A percentile compares a stretch with the other conserved stretches of the same genome.
Conservation (phyloP, 2,888 invertebrate genomes). For the Hedychridium roseum region DNA sequence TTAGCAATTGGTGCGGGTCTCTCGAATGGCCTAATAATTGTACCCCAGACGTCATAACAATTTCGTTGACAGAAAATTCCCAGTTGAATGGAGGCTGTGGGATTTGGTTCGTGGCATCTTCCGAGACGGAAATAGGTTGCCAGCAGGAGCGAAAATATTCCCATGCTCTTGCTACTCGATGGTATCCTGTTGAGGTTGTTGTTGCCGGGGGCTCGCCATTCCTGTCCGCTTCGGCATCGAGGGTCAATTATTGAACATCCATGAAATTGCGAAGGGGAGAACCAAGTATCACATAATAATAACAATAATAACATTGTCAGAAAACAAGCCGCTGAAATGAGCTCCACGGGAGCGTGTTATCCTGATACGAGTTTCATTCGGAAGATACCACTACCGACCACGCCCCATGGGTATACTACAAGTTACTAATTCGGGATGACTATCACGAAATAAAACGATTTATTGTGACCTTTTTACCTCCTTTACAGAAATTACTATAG, state of each 20-base stretch:
- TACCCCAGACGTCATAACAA: too few relatives aligned
- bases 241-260: slow-evolving; percentile 40
- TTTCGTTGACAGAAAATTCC: too few relatives aligned
- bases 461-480: too few relatives aligned
- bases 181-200: slow-evolving; percentile 56
- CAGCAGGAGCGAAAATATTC: not conserved
- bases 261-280: slow-evolving; percentile 35
- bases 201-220: slow-evolving; percentile 57
- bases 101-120: too few relatives aligned
- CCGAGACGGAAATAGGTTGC: too few relatives aligned
- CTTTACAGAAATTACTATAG: too few relatives aligned
- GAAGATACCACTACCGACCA: slow-evolving; percentile 60
- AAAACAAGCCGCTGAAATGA: slow-evolving; percentile 17
- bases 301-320: slow-evolving; percentile 26
- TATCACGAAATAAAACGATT: too few relatives aligned
- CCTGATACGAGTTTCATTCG: slow-evolving; percentile 58
- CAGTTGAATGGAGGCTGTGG: too few relatives aligned
- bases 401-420: slow-evolving; percentile 50
- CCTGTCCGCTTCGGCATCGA: slow-evolving; percentile 37
- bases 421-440: too few relatives aligned
- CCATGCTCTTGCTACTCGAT: slow-evolving; percentile 27
- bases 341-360: slow-evolving; percentile 40
- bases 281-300: slow-evolving; percentile 32
- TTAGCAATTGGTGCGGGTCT: too few relatives aligned
- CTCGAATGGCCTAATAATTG: too few relatives aligned